phyloP scores from a whole-genome alignment of 2,797 vertebrate genomes.

The Meda fulgida region DNA sequence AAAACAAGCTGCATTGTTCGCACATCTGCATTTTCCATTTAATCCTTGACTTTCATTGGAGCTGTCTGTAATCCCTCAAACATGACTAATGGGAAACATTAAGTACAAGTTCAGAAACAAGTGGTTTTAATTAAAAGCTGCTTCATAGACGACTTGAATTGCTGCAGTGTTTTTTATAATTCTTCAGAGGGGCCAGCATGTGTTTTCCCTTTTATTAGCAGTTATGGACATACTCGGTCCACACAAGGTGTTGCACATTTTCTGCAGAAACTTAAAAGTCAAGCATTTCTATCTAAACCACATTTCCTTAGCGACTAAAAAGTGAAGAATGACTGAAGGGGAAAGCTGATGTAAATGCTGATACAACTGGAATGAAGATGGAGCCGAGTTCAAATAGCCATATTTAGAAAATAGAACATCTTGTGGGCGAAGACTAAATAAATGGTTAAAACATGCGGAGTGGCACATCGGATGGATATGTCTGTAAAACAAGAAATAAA shows the following conservation, averaged over 20 bases:
- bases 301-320: slow-evolving; percentile 54
- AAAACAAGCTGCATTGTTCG: slow-evolving; percentile 78
- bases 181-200: slow-evolving; percentile 65
- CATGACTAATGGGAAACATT: slow-evolving; percentile 93
- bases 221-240: slow-evolving; percentile 57
- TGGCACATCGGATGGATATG: slow-evolving; percentile 61
- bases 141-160: slow-evolving; percentile 70
- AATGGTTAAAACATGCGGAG: slow-evolving; percentile 66
- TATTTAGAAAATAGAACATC: slow-evolving; percentile 62
- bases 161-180: slow-evolving; percentile 61
- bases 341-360: slow-evolving; percentile 25
- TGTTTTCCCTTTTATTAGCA: slow-evolving; percentile 70
- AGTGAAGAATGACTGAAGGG: slow-evolving; percentile 31
- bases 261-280: slow-evolving; percentile 57
- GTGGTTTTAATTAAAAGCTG: slow-evolving; percentile 81
- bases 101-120: slow-evolving; percentile 76
- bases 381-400: slow-evolving; percentile 46
- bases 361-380: slow-evolving; percentile 52
- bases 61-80: slow-evolving; percentile 89
- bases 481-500: slow-evolving; percentile 3
- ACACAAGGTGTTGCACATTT: slow-evolving; percentile 58
- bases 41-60: slow-evolving; percentile 85
- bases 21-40: slow-evolving; percentile 90
- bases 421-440: slow-evolving; percentile 64
- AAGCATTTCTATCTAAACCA: slow-evolving; percentile 43